Evolutionary conservation across 92 coral and sea anemone genomes (phyloP).

Genomic region (Phenganax stokvisi): DNA sequence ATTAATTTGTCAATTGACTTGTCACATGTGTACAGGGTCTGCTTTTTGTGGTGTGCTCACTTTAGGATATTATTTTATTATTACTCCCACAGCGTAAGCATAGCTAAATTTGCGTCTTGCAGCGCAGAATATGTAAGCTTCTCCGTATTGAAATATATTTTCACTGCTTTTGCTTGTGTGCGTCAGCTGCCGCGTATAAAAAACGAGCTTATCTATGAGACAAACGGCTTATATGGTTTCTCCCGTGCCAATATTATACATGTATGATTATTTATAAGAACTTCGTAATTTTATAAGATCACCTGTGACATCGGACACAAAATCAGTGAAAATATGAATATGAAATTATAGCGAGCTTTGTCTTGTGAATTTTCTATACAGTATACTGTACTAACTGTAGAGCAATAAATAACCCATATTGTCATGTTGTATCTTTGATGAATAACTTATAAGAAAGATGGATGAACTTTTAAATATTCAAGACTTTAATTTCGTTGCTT

Average conservation of each 20-base stretch:
- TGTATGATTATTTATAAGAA: neutral
- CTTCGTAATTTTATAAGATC: slow-evolving; percentile 16
- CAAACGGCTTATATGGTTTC: slow-evolving; percentile 12
- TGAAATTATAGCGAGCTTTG: slow-evolving; percentile 12
- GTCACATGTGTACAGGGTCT: slow-evolving; percentile 33
- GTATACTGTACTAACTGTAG: neutral
- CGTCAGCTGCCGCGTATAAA: slow-evolving; percentile 33
- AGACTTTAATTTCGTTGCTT: slow-evolving; percentile 17
- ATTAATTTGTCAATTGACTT: slow-evolving; percentile 24
- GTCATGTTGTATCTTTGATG: neutral
- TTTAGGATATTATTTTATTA: slow-evolving; percentile 32
- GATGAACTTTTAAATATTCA: slow-evolving; percentile 25
- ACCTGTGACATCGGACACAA: slow-evolving; percentile 30
- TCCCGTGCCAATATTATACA: slow-evolving; percentile 8
- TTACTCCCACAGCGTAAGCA: slow-evolving; percentile 5
- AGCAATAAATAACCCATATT: slow-evolving; percentile 33
- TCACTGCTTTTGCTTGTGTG: slow-evolving; percentile 17
- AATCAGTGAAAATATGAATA: slow-evolving; percentile 21
- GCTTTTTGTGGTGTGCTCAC: slow-evolving; percentile 34
- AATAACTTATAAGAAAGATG: slow-evolving; percentile 29
- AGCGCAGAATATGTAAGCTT: slow-evolving; percentile 14
- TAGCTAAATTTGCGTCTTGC: slow-evolving; percentile 18
- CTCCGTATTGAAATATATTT: neutral
- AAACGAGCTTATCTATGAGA: neutral
- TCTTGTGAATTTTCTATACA: slow-evolving; percentile 8